These are phyloP conservation scores for Panurus biarmicus DNA, from an alignment of 2,113 vertebrate species.

Conservation along the genomic window DNA sequence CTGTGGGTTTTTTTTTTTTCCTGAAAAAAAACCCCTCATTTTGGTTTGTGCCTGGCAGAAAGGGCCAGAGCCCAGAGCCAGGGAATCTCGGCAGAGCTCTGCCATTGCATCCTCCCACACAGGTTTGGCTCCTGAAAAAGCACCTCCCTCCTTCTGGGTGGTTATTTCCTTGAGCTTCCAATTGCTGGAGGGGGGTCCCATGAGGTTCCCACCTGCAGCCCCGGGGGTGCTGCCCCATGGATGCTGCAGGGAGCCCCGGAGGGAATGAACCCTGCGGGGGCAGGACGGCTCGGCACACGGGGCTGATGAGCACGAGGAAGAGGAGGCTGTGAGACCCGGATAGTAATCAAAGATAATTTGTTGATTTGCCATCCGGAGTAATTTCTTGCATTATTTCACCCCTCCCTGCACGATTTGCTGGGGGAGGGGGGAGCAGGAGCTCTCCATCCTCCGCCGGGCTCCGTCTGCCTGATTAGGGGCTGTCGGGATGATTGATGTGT, in stretches of 20 bases:
- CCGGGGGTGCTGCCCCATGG: neutral
- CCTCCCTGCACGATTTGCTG: neutral
- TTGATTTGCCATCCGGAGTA: conserved; percentile 48
- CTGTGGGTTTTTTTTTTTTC: neutral
- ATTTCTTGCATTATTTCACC: neutral
- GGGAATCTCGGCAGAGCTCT: neutral
- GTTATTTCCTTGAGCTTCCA: neutral
- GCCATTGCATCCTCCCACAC: neutral
- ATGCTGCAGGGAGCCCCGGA: accelerated
- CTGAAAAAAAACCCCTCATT: neutral
- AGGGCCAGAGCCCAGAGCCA: neutral
- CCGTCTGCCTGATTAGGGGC: conserved; percentile 56
- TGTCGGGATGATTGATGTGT: conserved; percentile 57
- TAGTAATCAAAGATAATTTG: conserved; percentile 46
- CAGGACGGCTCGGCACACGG: accelerated
- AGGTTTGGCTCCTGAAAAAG: accelerated
- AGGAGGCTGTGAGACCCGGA: neutral
- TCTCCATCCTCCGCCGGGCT: conserved; percentile 15
- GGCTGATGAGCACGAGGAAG: neutral
- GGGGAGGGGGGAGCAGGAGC: neutral
- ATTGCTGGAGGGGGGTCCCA: neutral
- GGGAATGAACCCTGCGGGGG: neutral
- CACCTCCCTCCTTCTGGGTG: neutral
- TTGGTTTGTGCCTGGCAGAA: neutral
- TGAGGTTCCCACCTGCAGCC: accelerated